Percentiles rank a stretch among this genome's conserved stretches.
Evolutionary conservation across 2,888 invertebrate species (phyloP).

Genomic region (Drosophila pegasa): DNA sequence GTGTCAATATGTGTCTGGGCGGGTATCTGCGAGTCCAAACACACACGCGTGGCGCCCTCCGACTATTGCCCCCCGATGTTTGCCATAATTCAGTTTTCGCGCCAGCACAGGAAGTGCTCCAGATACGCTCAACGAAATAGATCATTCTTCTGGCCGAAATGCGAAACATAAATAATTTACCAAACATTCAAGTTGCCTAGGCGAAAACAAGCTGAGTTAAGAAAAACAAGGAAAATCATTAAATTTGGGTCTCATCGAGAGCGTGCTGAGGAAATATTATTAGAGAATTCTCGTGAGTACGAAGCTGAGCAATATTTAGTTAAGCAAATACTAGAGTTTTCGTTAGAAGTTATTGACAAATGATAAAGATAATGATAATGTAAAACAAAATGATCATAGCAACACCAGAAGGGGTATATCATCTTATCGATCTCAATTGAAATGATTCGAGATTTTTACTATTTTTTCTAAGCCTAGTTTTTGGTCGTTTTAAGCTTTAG

Average conservation of each 20-base stretch:
- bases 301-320: too few species aligned
- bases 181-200: not conserved
- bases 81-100: conserved; percentile 49
- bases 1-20: conserved; percentile 51
- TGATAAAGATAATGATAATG: too few species aligned
- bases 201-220: not conserved
- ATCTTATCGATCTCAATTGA: too few species aligned
- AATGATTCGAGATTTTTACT: too few species aligned
- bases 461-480: too few species aligned
- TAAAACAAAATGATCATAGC: too few species aligned
- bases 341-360: too few species aligned
- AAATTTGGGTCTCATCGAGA: not conserved
- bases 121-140: conserved; percentile 4
- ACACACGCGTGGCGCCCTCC: conserved; percentile 22
- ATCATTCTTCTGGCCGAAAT: not conserved
- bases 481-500: too few species aligned
- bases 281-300: too few species aligned
- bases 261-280: too few species aligned
- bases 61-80: conserved; percentile 14
- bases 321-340: too few species aligned
- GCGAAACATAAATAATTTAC: not conserved
- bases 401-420: too few species aligned
- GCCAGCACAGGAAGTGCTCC: conserved; percentile 43
- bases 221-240: not conserved
- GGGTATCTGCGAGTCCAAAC: conserved; percentile 10